These are phyloP conservation scores for Benitochromis conjunctus DNA, from an alignment of 2,113 vertebrate genomes.

Conservation along the genomic window DNA sequence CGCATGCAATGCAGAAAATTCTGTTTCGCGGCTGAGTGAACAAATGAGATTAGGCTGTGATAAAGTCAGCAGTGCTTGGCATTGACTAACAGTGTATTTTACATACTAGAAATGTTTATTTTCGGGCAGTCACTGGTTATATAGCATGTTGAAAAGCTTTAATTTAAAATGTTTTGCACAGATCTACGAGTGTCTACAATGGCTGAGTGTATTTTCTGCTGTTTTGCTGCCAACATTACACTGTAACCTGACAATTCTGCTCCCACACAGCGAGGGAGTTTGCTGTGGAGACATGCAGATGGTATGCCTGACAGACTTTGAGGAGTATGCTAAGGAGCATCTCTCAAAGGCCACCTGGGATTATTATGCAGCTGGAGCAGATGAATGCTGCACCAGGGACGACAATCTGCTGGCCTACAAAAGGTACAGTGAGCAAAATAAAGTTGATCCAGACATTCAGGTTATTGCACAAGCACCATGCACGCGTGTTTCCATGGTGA, in stretches of 20 bases:
- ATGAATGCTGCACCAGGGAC: constrained; percentile 82
- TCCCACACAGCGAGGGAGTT: constrained; percentile 52
- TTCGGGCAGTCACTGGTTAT: not conserved
- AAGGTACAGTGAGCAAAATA: constrained; percentile 67
- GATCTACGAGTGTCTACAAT: not conserved
- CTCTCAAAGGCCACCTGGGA: constrained; percentile 89
- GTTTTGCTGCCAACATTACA: not conserved
- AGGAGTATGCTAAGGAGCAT: constrained; percentile 81
- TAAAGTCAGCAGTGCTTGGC: not conserved
- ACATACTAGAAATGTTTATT: not conserved
- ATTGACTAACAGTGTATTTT: not conserved
- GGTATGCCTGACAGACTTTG: constrained; percentile 89
- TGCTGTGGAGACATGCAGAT: constrained; percentile 79
- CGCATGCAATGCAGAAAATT: not conserved
- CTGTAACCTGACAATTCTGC: not conserved
- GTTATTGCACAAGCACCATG: not conserved
- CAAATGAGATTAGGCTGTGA: not conserved
- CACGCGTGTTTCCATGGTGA: not conserved
- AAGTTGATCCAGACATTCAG: not conserved
- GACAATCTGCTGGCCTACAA: constrained; percentile 88
- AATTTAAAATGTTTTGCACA: not conserved
- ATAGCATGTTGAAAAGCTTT: not conserved
- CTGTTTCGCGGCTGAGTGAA: not conserved
- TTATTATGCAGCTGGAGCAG: constrained; percentile 86
- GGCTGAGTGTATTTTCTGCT: not conserved